These are phyloP conservation scores for Psettodes erumei DNA, from an alignment of 2,113 vertebrate species.

Conservation along the genomic window DNA sequence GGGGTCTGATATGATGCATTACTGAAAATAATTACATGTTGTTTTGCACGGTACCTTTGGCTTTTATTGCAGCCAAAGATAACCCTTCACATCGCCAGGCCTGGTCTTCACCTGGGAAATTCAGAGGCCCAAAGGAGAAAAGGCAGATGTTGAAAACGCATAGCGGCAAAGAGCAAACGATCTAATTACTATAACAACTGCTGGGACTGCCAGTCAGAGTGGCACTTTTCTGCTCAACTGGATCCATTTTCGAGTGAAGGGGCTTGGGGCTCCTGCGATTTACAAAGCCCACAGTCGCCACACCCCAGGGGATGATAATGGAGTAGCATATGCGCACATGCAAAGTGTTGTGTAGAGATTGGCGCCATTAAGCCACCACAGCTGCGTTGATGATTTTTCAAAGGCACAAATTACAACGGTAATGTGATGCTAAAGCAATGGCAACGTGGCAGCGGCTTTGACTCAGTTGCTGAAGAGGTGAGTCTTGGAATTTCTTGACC, in stretches of 20 bases:
- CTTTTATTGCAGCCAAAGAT: constrained; percentile 24
- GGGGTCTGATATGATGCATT: constrained; percentile 13
- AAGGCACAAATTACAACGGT: constrained; percentile 1
- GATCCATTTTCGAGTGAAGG: constrained; percentile 47
- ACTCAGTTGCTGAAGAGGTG: background rate
- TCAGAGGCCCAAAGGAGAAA: constrained; percentile 23
- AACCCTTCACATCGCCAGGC: constrained; percentile 5
- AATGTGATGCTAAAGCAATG: constrained; percentile 3
- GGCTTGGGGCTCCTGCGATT: constrained; percentile 15
- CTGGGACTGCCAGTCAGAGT: constrained; percentile 36
- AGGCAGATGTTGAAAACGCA: constrained; percentile 4
- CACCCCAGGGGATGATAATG: constrained; percentile 20
- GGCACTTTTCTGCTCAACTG: constrained; percentile 57
- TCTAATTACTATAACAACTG: constrained; percentile 50
- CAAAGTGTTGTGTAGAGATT: constrained; percentile 14
- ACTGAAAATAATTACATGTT: constrained; percentile 29
- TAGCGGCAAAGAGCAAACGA: constrained; percentile 11
- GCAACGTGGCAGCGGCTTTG: background rate
- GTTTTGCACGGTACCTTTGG: constrained; percentile 1
- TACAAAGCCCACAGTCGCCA: constrained; percentile 23
- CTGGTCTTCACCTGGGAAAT: constrained; percentile 39
- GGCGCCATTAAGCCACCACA: background rate
- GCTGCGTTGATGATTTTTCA: background rate
- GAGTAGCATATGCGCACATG: constrained; percentile 3
- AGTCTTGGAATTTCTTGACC: background rate